These are phyloP conservation scores for Oreamnos americanus DNA, from an alignment of 2,113 vertebrate species.

Conservation along the genomic window DNA sequence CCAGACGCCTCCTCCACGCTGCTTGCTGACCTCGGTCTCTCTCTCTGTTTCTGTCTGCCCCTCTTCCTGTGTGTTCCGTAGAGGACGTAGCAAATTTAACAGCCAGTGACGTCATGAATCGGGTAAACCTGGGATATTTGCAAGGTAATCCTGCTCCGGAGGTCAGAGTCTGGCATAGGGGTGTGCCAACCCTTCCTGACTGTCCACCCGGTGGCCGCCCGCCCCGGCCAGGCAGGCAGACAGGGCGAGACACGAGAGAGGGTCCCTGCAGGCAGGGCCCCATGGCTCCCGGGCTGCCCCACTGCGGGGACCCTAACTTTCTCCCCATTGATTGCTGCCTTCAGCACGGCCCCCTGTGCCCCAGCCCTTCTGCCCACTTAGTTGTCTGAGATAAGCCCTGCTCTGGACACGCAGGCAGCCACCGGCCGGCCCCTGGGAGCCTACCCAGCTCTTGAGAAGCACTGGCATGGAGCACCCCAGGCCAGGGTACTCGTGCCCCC, in stretches of 20 bases:
- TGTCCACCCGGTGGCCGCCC: not conserved
- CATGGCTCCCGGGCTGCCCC: not conserved
- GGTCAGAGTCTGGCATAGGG: constrained; percentile 66
- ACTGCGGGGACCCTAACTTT: rapidly evolving
- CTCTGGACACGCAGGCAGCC: rapidly evolving
- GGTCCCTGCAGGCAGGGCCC: not conserved
- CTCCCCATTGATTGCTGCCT: rapidly evolving
- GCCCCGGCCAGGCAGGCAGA: not conserved
- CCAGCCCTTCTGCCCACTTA: not conserved
- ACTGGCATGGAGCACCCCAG: not conserved
- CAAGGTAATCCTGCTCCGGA: constrained; percentile 92
- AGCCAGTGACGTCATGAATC: constrained; percentile 99
- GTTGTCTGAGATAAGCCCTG: not conserved
- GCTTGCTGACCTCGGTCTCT: constrained; percentile 85
- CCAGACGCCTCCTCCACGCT: constrained; percentile 30
- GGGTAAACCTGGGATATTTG: constrained; percentile 99
- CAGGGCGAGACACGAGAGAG: not conserved
- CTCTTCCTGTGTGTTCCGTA: constrained; percentile 86
- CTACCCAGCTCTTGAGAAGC: not conserved
- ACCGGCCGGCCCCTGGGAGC: not conserved
- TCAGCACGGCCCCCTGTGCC: not conserved
- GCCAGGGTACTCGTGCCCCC: rapidly evolving
- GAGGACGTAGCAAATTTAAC: constrained; percentile 99
- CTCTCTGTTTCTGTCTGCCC: constrained; percentile 83
- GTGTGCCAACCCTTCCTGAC: constrained; percentile 40